Evolutionary conservation across 35 echinoderm and acorn worm species (phyloP).

Genomic region (Holothuria glaberrima): DNA sequence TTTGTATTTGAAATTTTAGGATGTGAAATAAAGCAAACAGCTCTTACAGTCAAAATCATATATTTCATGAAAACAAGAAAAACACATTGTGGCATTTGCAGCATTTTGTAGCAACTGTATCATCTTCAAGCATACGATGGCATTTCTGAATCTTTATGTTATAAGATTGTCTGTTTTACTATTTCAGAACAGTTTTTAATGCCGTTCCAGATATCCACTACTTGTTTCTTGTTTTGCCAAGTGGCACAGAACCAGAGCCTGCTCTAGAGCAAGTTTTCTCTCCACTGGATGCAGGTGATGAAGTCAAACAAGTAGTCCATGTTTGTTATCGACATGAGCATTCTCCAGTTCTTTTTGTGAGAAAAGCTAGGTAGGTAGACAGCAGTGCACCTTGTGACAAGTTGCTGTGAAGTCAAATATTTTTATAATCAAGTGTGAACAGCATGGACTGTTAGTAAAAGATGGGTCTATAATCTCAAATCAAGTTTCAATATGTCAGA

Average conservation of each 20-base stretch:
- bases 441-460: background rate
- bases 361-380: conserved; percentile 86
- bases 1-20: too few species aligned
- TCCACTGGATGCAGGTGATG: conserved; percentile 62
- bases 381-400: too few species aligned
- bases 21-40: too few species aligned
- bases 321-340: conserved; percentile 90
- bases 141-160: background rate
- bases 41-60: too few species aligned
- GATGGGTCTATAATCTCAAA: too few species aligned
- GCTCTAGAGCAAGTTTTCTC: conserved; percentile 80
- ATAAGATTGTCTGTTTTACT: background rate
- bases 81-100: background rate
- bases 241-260: conserved; percentile 76
- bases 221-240: conserved; percentile 83
- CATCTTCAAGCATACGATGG: background rate
- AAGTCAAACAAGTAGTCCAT: conserved; percentile 65
- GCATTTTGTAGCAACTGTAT: background rate
- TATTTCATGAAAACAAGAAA: too few species aligned
- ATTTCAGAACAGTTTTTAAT: conserved; percentile 96
- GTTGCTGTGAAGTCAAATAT: too few species aligned
- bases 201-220: conserved; percentile 98
- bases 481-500: too few species aligned
- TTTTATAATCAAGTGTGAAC: too few species aligned
- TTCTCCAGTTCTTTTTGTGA: conserved; percentile 87